Conservation (phyloP, 2,113 vertebrate genomes). For the Reinhardtius hippoglossoides region DNA sequence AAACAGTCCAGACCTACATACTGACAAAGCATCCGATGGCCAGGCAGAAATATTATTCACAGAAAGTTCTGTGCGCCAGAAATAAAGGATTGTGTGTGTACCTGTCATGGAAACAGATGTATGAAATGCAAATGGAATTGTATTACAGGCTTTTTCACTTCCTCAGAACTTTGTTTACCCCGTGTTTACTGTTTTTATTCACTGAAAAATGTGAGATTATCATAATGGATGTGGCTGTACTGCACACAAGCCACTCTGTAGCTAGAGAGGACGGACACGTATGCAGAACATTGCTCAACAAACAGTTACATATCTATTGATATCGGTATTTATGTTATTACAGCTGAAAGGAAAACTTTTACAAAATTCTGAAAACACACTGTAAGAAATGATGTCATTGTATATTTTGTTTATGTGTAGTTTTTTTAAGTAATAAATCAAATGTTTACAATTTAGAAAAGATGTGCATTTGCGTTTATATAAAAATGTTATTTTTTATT, state of each 20-base stretch:
- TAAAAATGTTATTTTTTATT: too few species aligned
- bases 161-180: constrained; percentile 51
- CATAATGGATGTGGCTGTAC: constrained; percentile 42
- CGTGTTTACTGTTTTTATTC: constrained; percentile 48
- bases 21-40: constrained; percentile 67
- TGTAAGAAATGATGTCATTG: too few species aligned
- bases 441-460: too few species aligned
- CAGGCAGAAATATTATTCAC: constrained; percentile 69
- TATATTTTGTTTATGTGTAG: too few species aligned
- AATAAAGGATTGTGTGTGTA: constrained; percentile 69
- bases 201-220: constrained; percentile 35
- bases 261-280: constrained; percentile 9
- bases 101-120: constrained; percentile 74
- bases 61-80: constrained; percentile 59
- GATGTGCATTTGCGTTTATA: too few species aligned
- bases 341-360: too few species aligned
- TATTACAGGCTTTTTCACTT: constrained; percentile 37
- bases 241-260: constrained; percentile 14
- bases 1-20: constrained; percentile 66
- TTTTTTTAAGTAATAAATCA: too few species aligned
- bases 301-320: background rate
- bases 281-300: background rate
- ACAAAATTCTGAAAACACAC: too few species aligned
- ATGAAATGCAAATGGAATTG: constrained; percentile 72
- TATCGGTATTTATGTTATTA: too few species aligned